Conservation (phyloP, 2,888 invertebrate species). For the Drosophila robusta region DNA sequence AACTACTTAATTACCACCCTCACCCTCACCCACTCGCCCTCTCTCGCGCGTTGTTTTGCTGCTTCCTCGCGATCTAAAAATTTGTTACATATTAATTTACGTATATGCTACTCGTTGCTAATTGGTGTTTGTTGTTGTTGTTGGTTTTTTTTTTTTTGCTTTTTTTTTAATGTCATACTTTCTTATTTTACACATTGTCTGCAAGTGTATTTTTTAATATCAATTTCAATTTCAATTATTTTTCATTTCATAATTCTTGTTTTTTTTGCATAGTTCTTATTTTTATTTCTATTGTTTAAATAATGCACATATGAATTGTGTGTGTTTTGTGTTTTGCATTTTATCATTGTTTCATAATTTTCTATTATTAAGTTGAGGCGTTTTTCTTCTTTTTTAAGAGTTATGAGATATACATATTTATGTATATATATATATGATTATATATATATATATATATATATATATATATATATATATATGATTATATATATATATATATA, state of each 20-base stretch:
- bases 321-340: constrained; percentile 20
- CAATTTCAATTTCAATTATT: constrained; percentile 41
- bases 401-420: constrained; percentile 22
- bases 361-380: constrained; percentile 14
- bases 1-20: constrained; percentile 25
- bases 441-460: constrained; percentile 19
- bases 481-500: neutral
- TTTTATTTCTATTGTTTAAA: constrained; percentile 50
- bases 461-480: too few species aligned
- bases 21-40: neutral
- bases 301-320: constrained; percentile 50
- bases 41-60: constrained; percentile 3
- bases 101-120: constrained; percentile 40
- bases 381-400: constrained; percentile 11
- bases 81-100: constrained; percentile 28
- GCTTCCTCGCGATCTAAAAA: neutral
- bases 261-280: constrained; percentile 13
- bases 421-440: constrained; percentile 10
- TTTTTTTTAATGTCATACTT: constrained; percentile 63
- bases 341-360: constrained; percentile 20
- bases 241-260: constrained; percentile 24
- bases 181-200: constrained; percentile 85
- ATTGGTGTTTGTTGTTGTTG: constrained; percentile 36
- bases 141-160: constrained; percentile 17
- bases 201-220: constrained; percentile 85